Evolutionary conservation across 1,140 invertebrate genomes (phyloP).

Genomic region (Aphelinus atriplicis): DNA sequence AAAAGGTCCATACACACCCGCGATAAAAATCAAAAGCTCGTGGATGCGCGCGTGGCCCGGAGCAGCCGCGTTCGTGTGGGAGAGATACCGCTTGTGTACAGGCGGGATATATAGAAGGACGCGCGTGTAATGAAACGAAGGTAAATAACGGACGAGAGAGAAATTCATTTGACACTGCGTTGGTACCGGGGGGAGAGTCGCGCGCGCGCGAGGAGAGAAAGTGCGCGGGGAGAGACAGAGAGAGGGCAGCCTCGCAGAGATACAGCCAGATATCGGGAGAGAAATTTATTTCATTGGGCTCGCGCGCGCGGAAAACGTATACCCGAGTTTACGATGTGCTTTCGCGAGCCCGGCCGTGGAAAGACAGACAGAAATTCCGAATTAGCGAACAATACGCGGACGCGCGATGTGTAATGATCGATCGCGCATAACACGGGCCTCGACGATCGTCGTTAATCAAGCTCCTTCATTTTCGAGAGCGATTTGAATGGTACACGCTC

Average conservation of each 20-base stretch:
- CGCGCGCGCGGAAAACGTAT: neutral
- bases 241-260: neutral
- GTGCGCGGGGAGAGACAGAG: neutral
- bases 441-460: too few relatives aligned
- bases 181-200: neutral
- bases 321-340: neutral
- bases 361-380: neutral
- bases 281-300: slow-evolving; percentile 12
- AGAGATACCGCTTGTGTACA: too few relatives aligned
- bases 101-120: neutral
- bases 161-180: slow-evolving; percentile 8
- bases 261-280: neutral
- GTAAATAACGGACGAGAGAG: slow-evolving; percentile 19
- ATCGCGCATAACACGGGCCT: too few relatives aligned
- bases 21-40: too few relatives aligned
- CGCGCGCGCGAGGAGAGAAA: neutral
- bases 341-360: neutral
- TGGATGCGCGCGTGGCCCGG: too few relatives aligned
- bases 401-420: too few relatives aligned
- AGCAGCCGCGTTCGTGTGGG: too few relatives aligned
- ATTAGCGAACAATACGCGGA: neutral
- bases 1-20: too few relatives aligned
- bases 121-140: slow-evolving; percentile 19
- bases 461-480: too few relatives aligned
- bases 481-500: too few relatives aligned